phyloP scores from a whole-genome alignment of 2,797 vertebrate species.

The Atherinosoma microstoma region DNA sequence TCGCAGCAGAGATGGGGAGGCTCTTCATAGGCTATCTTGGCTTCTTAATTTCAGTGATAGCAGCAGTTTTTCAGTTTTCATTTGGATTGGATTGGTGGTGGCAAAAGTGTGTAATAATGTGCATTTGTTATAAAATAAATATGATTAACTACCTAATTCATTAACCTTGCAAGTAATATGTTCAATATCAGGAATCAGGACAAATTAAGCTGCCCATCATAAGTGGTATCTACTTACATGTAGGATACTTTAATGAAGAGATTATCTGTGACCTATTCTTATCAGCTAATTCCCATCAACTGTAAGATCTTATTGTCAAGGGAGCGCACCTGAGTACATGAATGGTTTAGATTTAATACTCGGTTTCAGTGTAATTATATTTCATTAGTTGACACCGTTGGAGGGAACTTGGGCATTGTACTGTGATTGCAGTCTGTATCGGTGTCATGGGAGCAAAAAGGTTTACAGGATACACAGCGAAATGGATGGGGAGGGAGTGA shows the following conservation, averaged over 20 bases:
- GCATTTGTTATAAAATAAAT: background rate
- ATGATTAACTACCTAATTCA: background rate
- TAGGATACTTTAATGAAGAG: slow-evolving; percentile 19
- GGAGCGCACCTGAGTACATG: slow-evolving; percentile 1
- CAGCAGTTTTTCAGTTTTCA: background rate
- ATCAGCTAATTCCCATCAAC: slow-evolving; percentile 41
- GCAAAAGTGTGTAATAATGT: background rate
- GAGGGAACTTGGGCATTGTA: background rate
- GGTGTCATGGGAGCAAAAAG: slow-evolving; percentile 2
- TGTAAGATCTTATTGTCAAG: slow-evolving; percentile 24
- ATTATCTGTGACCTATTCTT: slow-evolving; percentile 30
- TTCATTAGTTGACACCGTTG: slow-evolving; percentile 17
- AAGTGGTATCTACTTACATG: background rate
- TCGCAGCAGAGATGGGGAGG: slow-evolving; percentile 2
- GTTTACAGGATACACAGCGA: background rate
- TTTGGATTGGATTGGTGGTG: background rate
- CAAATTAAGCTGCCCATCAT: background rate
- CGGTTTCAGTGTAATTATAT: slow-evolving; percentile 27
- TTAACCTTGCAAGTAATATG: background rate
- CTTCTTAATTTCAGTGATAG: background rate
- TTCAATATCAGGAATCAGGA: background rate
- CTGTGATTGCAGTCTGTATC: slow-evolving; percentile 3
- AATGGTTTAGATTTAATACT: slow-evolving; percentile 25
- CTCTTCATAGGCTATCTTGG: background rate
- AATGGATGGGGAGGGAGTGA: slow-evolving; percentile 1